These are phyloP conservation scores for Habrosyne pyritoides DNA, from an alignment of 2,888 invertebrate genomes.

Conservation along the genomic window DNA sequence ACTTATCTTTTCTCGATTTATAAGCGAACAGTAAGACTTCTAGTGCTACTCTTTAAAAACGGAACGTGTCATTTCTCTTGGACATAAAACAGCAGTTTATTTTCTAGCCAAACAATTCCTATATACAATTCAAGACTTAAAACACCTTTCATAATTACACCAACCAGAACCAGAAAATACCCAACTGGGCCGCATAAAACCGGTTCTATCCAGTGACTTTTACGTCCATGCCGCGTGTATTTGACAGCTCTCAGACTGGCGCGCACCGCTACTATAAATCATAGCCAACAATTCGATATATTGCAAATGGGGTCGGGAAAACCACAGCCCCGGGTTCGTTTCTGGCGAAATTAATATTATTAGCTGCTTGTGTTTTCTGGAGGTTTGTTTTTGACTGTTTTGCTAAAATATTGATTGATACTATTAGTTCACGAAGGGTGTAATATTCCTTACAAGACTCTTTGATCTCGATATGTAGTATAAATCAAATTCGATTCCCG, in stretches of 20 bases:
- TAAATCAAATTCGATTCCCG: too few relatives aligned
- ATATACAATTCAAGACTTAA: constrained; percentile 14
- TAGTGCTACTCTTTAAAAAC: too few relatives aligned
- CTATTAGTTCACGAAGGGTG: too few relatives aligned
- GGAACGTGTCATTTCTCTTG: too few relatives aligned
- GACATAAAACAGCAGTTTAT: too few relatives aligned
- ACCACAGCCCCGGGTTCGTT: background rate
- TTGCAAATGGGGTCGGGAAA: constrained; percentile 26
- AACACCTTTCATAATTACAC: constrained; percentile 10
- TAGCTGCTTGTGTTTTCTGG: constrained; percentile 1
- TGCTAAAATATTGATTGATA: too few relatives aligned
- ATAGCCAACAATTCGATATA: constrained; percentile 41
- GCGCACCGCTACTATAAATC: constrained; percentile 33
- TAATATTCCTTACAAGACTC: too few relatives aligned
- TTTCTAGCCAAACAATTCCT: background rate
- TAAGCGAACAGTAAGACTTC: too few relatives aligned
- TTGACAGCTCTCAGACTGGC: constrained; percentile 35
- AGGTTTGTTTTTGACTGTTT: background rate
- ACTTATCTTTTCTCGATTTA: too few relatives aligned
- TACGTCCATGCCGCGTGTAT: constrained; percentile 29
- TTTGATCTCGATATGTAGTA: too few relatives aligned
- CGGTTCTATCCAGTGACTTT: constrained; percentile 19
- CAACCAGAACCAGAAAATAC: constrained; percentile 18
- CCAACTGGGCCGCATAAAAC: constrained; percentile 17
- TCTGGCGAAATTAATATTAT: constrained; percentile 4